Evolutionary conservation across 2,888 invertebrate genomes (phyloP), one percentile per base, ranked within the genome.

Genomic region (Pasiphila rectangulata): DNA sequence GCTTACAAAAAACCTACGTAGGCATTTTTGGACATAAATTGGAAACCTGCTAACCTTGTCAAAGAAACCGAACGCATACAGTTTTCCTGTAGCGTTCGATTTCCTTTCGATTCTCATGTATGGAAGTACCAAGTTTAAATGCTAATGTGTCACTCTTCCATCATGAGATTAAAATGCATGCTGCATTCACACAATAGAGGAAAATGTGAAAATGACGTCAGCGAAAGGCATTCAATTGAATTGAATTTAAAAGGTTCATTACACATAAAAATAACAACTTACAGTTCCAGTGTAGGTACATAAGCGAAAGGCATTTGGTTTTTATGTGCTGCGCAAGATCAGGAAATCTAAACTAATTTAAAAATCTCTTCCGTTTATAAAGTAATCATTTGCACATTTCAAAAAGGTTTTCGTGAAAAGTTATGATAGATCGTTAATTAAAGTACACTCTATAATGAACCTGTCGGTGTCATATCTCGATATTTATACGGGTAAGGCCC

Each of bases 281-380:
- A n/a, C n/a, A n/a, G n/a, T n/a, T n/a, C n/a, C n/a, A n/a, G n/a
- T n/a, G n/a, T n/a, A n/a, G n/a, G n/a, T n/a, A n/a, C n/a, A n/a
- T n/a, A n/a, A n/a, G n/a, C n/a, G n/a, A n/a, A 7, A 27, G 27
- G 7, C 27, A 27, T 27, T 27, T 12, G 27, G 27, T 27, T 27
- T 27, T 27, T 27, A 27, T 27, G 7, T 7, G 3, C 13, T 7
- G 13, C 27, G 7, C 56, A 56, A 48, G 44, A 54, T 54, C 46
- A 54, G 52, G 53, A 56, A 59, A 53, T 57, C 44, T 44, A 29
- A 50, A 46, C 46, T 35, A 19, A 47, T 51, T 45, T 44, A 43
- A 40, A 32, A 50, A 23, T 29, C 21, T 51, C 44, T 54, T 57
- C 55, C 51, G 46, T 27, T 50, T 34, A 30, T 35, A 17, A 37